These are phyloP conservation scores for Amphipyra berbera DNA, from an alignment of 2,888 invertebrate genomes.

Conservation along the genomic window DNA sequence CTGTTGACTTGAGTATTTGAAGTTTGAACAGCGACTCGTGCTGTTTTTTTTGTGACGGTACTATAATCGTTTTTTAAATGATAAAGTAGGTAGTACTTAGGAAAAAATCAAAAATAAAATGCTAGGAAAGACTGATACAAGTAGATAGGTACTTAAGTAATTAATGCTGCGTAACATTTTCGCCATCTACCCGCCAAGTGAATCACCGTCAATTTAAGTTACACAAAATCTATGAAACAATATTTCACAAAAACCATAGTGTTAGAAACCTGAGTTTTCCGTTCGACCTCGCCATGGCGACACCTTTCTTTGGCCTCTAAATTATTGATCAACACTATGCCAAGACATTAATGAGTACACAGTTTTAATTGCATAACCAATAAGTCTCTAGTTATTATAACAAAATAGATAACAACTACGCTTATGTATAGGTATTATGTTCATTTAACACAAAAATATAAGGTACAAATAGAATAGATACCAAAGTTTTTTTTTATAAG, in stretches of 20 bases:
- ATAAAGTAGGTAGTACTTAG: not conserved
- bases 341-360: constrained; percentile 29
- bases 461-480: too few species aligned
- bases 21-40: constrained; percentile 29
- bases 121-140: too few species aligned
- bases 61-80: constrained; percentile 1
- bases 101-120: not conserved
- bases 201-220: not conserved
- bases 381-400: constrained; percentile 8
- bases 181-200: not conserved
- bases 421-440: not conserved
- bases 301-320: constrained; percentile 62
- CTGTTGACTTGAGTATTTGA: constrained; percentile 34
- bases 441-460: not conserved
- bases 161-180: not conserved
- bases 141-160: not conserved
- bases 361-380: constrained; percentile 31
- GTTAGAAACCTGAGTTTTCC: constrained; percentile 34
- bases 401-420: constrained; percentile 3
- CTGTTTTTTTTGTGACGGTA: constrained; percentile 3
- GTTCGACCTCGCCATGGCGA: constrained; percentile 49
- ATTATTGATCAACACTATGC: constrained; percentile 54
- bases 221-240: constrained; percentile 15
- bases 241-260: constrained; percentile 34
- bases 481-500: too few species aligned